These are phyloP conservation scores for Branchinecta lindahli DNA, from an alignment of 1,140 invertebrate genomes.

Conservation along the genomic window DNA sequence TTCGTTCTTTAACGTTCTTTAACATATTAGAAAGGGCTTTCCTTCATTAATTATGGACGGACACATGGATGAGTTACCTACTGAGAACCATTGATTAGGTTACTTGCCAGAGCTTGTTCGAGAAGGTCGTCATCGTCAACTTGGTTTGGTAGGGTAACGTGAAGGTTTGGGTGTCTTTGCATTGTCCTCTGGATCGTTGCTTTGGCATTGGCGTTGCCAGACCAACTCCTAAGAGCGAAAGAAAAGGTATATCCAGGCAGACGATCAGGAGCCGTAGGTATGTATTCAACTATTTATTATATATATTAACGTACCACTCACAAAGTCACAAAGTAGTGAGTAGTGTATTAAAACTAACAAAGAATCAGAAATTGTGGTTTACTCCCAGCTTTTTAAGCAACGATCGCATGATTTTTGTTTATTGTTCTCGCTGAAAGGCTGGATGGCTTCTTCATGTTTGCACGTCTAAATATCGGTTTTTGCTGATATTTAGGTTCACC, in stretches of 20 bases:
- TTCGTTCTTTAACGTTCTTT: no score
- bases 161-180: constrained; percentile 33
- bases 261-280: no score
- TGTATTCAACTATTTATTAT: no score
- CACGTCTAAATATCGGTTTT: no score
- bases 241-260: neutral
- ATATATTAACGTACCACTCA: constrained; percentile 24
- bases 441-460: no score
- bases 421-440: no score
- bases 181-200: constrained; percentile 38
- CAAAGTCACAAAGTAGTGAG: constrained; percentile 31
- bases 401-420: no score
- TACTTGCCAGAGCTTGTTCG: neutral
- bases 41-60: no score
- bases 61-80: no score
- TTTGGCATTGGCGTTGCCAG: constrained; percentile 37
- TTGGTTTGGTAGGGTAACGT: constrained; percentile 38
- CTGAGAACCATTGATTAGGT: neutral
- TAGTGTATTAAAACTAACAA: neutral
- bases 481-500: no score
- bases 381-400: no score
- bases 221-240: constrained; percentile 28
- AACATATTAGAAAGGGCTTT: no score
- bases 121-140: constrained; percentile 19
- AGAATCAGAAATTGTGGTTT: neutral